Conservation (phyloP, 2,113 vertebrate genomes). For the Morone saxatilis region DNA sequence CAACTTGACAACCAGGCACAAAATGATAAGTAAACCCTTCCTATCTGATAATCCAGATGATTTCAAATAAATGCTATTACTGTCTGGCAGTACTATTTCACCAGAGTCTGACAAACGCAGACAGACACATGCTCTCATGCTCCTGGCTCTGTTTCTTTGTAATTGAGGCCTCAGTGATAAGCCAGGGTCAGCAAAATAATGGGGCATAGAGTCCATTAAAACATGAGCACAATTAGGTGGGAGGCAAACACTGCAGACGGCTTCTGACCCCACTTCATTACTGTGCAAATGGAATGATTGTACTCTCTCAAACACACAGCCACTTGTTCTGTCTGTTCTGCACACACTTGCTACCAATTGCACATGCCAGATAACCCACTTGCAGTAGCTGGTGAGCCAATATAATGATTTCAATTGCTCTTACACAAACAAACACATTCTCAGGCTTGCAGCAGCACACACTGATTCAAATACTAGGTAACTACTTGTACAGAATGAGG, state of each 20-base stretch:
- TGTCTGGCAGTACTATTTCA: constrained; percentile 26
- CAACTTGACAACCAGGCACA: background rate
- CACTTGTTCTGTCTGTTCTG: constrained; percentile 49
- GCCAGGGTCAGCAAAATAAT: constrained; percentile 71
- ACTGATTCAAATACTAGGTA: constrained; percentile 34
- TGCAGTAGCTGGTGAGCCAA: constrained; percentile 31
- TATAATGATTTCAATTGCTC: constrained; percentile 46
- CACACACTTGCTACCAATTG: constrained; percentile 41
- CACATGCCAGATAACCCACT: constrained; percentile 36
- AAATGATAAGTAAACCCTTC: constrained; percentile 8
- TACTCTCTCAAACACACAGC: constrained; percentile 54
- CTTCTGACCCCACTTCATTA: constrained; percentile 81
- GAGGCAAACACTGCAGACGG: constrained; percentile 73
- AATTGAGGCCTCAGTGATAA: constrained; percentile 72
- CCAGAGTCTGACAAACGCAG: constrained; percentile 22
- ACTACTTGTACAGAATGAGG: constrained; percentile 15
- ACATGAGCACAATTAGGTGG: constrained; percentile 77
- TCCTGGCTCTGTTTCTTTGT: constrained; percentile 58
- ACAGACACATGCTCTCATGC: constrained; percentile 30
- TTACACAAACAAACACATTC: constrained; percentile 32
- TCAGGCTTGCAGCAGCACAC: constrained; percentile 15
- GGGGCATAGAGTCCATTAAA: constrained; percentile 74
- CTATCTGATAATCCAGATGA: constrained; percentile 4
- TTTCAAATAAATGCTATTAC: constrained; percentile 34
- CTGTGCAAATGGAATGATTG: constrained; percentile 75